phyloP scores from a whole-genome alignment of 2,113 vertebrate species.

The Cygnus atratus region DNA sequence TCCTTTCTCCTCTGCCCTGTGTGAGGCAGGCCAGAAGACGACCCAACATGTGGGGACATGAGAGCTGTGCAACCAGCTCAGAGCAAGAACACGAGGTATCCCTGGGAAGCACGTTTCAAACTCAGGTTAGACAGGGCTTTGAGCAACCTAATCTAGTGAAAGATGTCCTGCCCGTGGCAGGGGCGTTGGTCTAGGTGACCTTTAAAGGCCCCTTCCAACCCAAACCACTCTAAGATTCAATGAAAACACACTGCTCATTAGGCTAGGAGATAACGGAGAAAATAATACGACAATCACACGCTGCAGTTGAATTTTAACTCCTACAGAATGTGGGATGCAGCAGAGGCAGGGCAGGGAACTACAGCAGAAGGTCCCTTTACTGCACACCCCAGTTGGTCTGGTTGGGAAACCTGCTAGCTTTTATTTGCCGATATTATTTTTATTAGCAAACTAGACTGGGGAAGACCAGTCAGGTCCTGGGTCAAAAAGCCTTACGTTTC shows the following conservation, averaged over 20 bases:
- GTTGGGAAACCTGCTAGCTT: background rate
- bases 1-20: background rate
- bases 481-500: background rate
- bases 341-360: background rate
- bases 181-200: background rate
- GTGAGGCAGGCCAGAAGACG: background rate
- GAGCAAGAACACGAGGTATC: background rate
- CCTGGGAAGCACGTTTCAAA: background rate
- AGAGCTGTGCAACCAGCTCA: background rate
- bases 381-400: background rate
- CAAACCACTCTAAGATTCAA: background rate
- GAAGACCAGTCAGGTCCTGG: background rate
- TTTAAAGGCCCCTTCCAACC: background rate
- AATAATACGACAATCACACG: fast-evolving
- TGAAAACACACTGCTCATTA: background rate
- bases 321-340: background rate
- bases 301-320: background rate
- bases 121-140: background rate
- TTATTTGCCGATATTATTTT: background rate
- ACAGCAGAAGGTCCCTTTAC: background rate
- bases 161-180: background rate
- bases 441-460: background rate
- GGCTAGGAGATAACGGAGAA: background rate
- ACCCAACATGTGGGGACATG: background rate
- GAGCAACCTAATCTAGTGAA: background rate